These are phyloP conservation scores for Erebia epiphron DNA, from an alignment of 2,888 invertebrate genomes.

Conservation along the genomic window DNA sequence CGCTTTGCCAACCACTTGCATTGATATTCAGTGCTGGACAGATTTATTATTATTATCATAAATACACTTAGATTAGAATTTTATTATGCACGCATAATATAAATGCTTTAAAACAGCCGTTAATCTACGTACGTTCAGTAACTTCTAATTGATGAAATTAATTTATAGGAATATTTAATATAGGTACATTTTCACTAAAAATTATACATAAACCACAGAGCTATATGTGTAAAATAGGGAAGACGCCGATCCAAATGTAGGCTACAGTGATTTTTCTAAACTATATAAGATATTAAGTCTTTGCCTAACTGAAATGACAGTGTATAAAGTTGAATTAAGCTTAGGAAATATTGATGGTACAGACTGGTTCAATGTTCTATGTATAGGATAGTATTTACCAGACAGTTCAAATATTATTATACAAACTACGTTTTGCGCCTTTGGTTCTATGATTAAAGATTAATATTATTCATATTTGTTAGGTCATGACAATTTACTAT, in stretches of 20 bases:
- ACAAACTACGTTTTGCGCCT: slow-evolving; percentile 4
- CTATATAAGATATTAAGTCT: neutral
- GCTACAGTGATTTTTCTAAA: neutral
- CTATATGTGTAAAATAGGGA: slow-evolving; percentile 27
- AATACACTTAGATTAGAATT: neutral
- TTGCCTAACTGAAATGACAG: neutral
- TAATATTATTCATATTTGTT: neutral
- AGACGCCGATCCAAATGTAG: slow-evolving; percentile 34
- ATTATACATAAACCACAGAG: slow-evolving; percentile 2
- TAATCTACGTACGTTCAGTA: too few relatives aligned
- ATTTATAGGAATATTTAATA: neutral
- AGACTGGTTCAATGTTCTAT: too few relatives aligned
- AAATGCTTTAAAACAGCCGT: too few relatives aligned
- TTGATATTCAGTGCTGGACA: neutral
- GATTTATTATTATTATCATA: neutral
- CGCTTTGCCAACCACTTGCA: neutral
- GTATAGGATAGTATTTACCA: neutral
- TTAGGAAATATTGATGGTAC: slow-evolving; percentile 4
- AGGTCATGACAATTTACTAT: slow-evolving; percentile 6
- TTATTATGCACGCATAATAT: too few relatives aligned
- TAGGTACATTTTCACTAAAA: neutral
- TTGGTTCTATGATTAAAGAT: neutral
- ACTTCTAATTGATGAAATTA: neutral
- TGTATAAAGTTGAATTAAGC: slow-evolving; percentile 7
- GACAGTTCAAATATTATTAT: neutral